Conservation (phyloP, 2,113 vertebrate species). For the Canis aureus region DNA sequence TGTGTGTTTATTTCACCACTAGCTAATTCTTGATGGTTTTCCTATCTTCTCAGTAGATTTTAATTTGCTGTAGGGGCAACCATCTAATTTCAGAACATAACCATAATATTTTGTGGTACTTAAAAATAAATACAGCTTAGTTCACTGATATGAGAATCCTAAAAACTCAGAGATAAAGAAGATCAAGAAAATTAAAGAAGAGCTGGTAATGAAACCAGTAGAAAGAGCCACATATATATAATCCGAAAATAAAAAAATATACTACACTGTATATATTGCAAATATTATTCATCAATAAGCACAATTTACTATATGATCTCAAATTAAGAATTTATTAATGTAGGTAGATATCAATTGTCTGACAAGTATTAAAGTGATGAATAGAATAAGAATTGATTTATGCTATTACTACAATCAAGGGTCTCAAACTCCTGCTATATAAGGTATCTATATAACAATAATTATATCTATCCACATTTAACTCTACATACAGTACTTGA, state of each 20-base stretch:
- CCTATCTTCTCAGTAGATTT: background rate
- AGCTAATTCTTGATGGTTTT: constrained; percentile 24
- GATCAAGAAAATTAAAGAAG: constrained; percentile 25
- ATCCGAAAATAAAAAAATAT: background rate
- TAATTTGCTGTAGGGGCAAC: background rate
- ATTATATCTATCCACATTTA: background rate
- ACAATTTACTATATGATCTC: background rate
- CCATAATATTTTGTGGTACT: background rate
- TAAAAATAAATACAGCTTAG: constrained; percentile 1
- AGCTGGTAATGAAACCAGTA: background rate
- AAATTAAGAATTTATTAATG: background rate
- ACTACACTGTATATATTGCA: background rate
- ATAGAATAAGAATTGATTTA: background rate
- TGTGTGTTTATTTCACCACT: background rate
- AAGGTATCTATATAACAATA: background rate
- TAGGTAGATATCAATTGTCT: background rate
- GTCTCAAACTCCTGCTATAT: background rate
- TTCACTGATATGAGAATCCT: background rate
- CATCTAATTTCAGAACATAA: constrained; percentile 24
- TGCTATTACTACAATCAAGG: background rate
- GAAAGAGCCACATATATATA: background rate
- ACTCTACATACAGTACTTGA: background rate
- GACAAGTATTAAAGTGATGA: background rate
- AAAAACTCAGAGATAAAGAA: constrained; percentile 45
- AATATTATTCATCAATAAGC: background rate